Evolutionary conservation across 2,797 vertebrate genomes (phyloP).

Genomic region (Neosalanx taihuensis): DNA sequence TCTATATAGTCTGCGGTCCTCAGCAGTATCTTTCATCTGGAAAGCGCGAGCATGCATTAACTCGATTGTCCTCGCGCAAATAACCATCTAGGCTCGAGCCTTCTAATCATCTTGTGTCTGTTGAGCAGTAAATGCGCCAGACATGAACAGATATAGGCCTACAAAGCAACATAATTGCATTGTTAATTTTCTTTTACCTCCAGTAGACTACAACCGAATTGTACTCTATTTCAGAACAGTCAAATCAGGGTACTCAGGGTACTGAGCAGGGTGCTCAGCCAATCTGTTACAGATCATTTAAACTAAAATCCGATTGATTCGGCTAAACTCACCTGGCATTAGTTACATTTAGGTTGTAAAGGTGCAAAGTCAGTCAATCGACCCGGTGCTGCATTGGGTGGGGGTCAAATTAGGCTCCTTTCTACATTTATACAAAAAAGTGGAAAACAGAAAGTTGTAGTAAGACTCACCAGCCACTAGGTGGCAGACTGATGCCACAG

Average conservation of each 20-base stretch:
- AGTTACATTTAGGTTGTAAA: no score
- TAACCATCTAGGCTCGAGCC: conserved; percentile 24
- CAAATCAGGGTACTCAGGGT: no score
- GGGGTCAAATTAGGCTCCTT: no score
- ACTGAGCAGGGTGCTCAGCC: no score
- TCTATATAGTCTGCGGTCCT: background rate
- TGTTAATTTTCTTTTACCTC: conserved; percentile 25
- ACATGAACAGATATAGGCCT: conserved; percentile 45
- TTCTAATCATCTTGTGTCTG: conserved; percentile 61
- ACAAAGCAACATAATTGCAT: background rate
- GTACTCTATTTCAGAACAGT: conserved; percentile 37
- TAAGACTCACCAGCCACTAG: conserved; percentile 22
- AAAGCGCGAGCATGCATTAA: conserved; percentile 47
- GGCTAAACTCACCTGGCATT: no score
- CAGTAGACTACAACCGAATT: conserved; percentile 53
- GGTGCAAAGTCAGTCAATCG: no score
- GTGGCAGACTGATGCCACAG: conserved; percentile 29
- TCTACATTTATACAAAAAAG: no score
- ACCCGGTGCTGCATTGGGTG: no score
- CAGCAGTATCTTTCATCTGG: conserved; percentile 63
- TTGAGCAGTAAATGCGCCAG: conserved; percentile 39
- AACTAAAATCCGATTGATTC: no score
- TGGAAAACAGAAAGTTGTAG: conserved; percentile 2
- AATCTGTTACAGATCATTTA: no score
- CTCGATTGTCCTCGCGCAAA: background rate